phyloP scores from a whole-genome alignment of 2,113 vertebrate genomes.

The Thalassoma bifasciatum region DNA sequence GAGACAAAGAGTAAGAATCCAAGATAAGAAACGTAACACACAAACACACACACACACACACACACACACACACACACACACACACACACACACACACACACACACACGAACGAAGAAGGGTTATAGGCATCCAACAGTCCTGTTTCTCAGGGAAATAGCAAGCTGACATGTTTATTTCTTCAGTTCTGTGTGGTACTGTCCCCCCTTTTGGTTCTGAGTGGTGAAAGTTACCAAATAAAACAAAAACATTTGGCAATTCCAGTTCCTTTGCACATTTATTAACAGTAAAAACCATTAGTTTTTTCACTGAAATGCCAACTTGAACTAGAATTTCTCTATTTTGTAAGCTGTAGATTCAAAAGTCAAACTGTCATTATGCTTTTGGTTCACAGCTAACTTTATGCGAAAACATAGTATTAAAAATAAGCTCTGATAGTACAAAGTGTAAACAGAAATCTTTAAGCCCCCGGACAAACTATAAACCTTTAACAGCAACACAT shows the following conservation, averaged over 20 bases:
- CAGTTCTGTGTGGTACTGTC: neutral
- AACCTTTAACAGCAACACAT: too few species aligned
- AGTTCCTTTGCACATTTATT: neutral
- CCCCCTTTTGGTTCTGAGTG: neutral
- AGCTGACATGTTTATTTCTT: constrained; percentile 40
- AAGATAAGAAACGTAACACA: constrained; percentile 18
- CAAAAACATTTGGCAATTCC: neutral
- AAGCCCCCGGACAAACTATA: too few species aligned
- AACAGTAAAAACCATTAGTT: neutral
- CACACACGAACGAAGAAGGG: neutral
- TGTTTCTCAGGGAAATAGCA: constrained; percentile 24
- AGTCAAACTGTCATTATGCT: neutral
- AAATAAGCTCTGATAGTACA: too few species aligned
- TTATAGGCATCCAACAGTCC: constrained; percentile 11
- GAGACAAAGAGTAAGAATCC: neutral
- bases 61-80: constrained; percentile 2
- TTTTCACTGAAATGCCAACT: too few species aligned
- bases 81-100: neutral
- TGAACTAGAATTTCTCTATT: too few species aligned
- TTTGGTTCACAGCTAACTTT: constrained; percentile 2
- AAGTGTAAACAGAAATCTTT: too few species aligned
- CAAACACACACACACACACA: too few species aligned
- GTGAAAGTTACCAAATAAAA: neutral
- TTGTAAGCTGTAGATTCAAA: neutral
- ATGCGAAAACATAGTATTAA: constrained; percentile 2